These are phyloP conservation scores for Coracopsis vasa DNA, from an alignment of 2,113 vertebrate genomes.

Conservation along the genomic window DNA sequence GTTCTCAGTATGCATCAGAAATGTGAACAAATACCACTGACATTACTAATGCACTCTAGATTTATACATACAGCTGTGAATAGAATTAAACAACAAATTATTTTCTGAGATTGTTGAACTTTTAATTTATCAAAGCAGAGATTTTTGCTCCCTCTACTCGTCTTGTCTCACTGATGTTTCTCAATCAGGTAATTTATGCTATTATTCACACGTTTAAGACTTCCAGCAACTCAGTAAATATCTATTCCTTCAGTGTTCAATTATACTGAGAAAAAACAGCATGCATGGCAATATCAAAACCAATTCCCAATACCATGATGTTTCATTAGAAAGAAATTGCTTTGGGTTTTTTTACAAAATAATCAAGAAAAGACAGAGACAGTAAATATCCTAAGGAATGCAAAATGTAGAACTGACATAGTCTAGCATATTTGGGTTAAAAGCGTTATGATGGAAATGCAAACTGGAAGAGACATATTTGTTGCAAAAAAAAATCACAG, in stretches of 20 bases:
- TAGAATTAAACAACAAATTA: neutral
- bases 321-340: neutral
- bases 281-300: neutral
- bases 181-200: slow-evolving; percentile 17
- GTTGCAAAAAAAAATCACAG: neutral
- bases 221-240: neutral
- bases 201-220: neutral
- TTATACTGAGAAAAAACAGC: neutral
- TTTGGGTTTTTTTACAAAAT: neutral
- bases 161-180: neutral
- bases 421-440: neutral
- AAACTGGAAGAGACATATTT: neutral
- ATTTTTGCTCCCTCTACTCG: neutral
- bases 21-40: neutral
- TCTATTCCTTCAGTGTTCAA: neutral
- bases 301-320: neutral
- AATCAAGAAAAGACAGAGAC: neutral
- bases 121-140: slow-evolving; percentile 5
- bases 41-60: neutral
- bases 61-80: neutral
- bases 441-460: neutral
- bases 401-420: neutral
- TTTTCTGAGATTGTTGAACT: neutral
- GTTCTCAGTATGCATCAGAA: neutral
- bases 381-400: neutral